Percentiles rank a stretch among this genome's conserved stretches.
These are phyloP conservation scores for Camptogramma bilineatum DNA, from an alignment of 2,888 invertebrate genomes.

Conservation along the genomic window DNA sequence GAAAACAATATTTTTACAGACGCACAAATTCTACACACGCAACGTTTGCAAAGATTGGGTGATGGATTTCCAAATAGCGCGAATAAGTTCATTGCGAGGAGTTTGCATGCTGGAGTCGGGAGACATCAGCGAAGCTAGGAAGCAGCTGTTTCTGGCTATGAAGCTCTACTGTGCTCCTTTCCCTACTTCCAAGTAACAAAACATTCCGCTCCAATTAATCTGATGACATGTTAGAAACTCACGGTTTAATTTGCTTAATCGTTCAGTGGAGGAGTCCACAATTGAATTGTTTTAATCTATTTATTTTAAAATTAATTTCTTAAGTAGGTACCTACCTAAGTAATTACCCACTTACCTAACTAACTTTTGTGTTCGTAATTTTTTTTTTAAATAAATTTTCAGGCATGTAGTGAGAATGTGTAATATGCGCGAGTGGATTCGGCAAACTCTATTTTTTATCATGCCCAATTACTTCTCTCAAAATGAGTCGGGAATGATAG, in stretches of 20 bases:
- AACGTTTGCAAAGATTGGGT: conserved; percentile 59
- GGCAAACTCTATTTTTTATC: conserved; percentile 56
- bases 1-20: conserved; percentile 38
- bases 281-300: too few relatives aligned
- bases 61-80: conserved; percentile 60
- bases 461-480: conserved; percentile 53
- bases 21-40: conserved; percentile 43
- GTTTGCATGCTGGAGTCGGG: conserved; percentile 64
- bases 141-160: conserved; percentile 62
- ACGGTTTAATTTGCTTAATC: too few relatives aligned
- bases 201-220: too few relatives aligned
- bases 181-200: conserved; percentile 55
- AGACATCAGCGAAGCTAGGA: conserved; percentile 61
- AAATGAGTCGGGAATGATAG: conserved; percentile 52
- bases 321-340: too few relatives aligned
- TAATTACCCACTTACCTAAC: not conserved
- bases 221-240: too few relatives aligned
- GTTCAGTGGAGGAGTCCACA: too few relatives aligned
- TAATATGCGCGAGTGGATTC: conserved; percentile 51
- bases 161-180: conserved; percentile 62
- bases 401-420: conserved; percentile 49
- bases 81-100: conserved; percentile 61
- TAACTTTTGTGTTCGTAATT: too few relatives aligned
- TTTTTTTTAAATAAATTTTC: too few relatives aligned
- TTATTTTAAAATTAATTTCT: too few relatives aligned